A percentile compares a stretch with the other conserved stretches of the same genome.
Conservation (phyloP, 2,113 vertebrate species). For the Gavialis gangeticus region DNA sequence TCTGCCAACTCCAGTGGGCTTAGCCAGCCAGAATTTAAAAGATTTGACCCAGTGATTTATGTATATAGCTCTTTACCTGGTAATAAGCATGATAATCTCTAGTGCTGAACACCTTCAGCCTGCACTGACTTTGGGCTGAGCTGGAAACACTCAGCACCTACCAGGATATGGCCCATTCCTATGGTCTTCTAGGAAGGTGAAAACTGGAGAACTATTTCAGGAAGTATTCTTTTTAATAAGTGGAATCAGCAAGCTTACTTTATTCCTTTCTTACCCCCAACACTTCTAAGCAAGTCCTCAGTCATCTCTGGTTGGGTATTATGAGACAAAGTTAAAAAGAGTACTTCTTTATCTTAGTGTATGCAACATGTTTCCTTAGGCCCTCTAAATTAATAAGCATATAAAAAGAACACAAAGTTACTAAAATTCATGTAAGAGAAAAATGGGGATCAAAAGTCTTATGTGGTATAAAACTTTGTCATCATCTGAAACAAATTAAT, state of each 20-base stretch:
- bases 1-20: not conserved
- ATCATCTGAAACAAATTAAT: constrained; percentile 86
- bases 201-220: not conserved
- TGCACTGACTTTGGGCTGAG: not conserved
- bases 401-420: constrained; percentile 23
- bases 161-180: not conserved
- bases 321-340: constrained; percentile 12
- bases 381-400: constrained; percentile 40
- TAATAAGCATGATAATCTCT: not conserved
- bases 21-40: not conserved
- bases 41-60: not conserved
- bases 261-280: not conserved
- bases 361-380: constrained; percentile 27
- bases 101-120: not conserved
- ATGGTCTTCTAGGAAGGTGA: not conserved
- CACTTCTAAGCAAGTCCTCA: not conserved
- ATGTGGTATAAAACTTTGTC: constrained; percentile 44
- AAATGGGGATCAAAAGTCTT: constrained; percentile 55
- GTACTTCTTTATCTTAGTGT: not conserved
- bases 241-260: not conserved
- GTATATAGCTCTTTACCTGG: not conserved
- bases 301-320: not conserved
- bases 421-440: constrained; percentile 60
- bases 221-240: not conserved
- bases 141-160: not conserved